Evolutionary conservation across 1,140 invertebrate species (phyloP), one percentile per base, ranked within the genome.

Genomic region (Pissodes strobi): DNA sequence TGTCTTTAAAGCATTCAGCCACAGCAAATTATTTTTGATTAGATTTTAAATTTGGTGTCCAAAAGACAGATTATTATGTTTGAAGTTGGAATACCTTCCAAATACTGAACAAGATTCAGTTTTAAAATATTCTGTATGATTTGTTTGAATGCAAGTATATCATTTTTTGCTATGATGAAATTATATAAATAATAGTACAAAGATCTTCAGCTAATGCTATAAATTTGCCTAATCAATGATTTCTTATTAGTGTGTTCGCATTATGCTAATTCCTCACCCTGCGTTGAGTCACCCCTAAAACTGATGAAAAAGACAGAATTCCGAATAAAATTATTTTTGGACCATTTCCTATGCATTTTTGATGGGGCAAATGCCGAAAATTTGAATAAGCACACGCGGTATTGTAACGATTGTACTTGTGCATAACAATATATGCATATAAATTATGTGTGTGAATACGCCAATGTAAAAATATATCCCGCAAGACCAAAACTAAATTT

Each of bases 391-490:
- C 64, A 65, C 68, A 69, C 56, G 68, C 58, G 65, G 68, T 57
- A 66, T 66, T 59, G 60, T 66, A 64, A 70, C 67, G 70, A 66
- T 66, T 58, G 66, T 69, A 72, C 68, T 71, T 67, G 66, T 71
- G 56, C 58, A 56, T 73, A 64, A 73, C 69, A 74, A 72, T 72
- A 70, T 69, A 56, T 70, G 67, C 70, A 72, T 69, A 64, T 65
- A 71, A 72, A 68, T 71, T 68, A 72, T 64, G 69, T 72, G 67
- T 62, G 58, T 66, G 67, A 64, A 67, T 61, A 69, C 66, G 66
- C 67, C 65, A 66, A 64, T 64, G 64, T 70, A 25, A 52, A 25
- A 19, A 39, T 25, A 49, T 43, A 43, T 56, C 53, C 30, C 39
- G 25, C 53, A 43, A 43, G 37, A 43, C 37, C 43, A 49, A 58